Percentiles rank a stretch among this genome's conserved stretches.
Evolutionary conservation across 2,113 vertebrate species (phyloP).

Genomic region (Ochotona curzoniae): DNA sequence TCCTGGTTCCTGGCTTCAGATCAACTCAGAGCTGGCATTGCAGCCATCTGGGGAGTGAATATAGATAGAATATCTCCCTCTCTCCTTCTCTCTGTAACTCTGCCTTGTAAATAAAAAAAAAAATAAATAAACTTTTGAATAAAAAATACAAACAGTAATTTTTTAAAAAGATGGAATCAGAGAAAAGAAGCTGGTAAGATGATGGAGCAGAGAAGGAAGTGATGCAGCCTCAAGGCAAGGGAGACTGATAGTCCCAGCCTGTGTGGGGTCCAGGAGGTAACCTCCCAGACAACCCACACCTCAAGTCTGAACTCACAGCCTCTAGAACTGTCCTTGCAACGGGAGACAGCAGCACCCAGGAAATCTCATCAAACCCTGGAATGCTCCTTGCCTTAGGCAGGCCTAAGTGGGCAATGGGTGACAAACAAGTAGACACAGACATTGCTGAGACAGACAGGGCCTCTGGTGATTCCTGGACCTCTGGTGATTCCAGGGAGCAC

Average conservation of each 20-base stretch:
- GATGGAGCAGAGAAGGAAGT: background rate
- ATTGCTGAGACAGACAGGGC: no score
- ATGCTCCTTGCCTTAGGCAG: background rate
- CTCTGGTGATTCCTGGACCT: background rate
- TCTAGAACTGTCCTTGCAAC: no score
- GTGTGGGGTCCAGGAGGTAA: rapidly evolving
- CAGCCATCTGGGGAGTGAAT: no score
- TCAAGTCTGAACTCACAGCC: background rate
- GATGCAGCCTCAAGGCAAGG: background rate
- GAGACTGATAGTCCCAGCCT: background rate
- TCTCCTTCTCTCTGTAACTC: no score
- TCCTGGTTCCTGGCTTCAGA: no score
- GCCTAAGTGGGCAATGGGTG: background rate
- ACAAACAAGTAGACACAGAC: no score
- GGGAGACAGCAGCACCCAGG: background rate
- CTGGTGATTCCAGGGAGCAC: background rate
- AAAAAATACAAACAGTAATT: no score
- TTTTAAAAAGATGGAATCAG: background rate
- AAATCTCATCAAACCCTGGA: background rate
- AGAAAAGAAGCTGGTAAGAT: background rate
- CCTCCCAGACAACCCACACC: background rate
- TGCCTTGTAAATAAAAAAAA: no score
- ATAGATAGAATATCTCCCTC: no score
- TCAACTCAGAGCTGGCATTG: no score
- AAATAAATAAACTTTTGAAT: no score